A percentile compares a stretch with the other conserved stretches of the same genome.
Evolutionary conservation across 2,797 vertebrate species (phyloP).

Genomic region (Lacerta bilineata): DNA sequence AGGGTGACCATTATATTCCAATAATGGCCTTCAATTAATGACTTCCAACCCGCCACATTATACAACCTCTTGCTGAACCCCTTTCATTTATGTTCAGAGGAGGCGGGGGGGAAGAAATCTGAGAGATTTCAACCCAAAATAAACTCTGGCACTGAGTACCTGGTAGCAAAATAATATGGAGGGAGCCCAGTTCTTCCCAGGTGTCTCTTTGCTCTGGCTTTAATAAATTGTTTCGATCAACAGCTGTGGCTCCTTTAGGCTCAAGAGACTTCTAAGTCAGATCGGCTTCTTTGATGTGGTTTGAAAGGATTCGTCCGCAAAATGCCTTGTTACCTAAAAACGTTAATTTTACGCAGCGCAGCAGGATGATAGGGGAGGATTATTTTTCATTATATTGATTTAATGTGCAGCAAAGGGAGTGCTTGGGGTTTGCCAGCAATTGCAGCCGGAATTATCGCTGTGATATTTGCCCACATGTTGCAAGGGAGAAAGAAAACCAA

Average conservation of each 20-base stretch:
- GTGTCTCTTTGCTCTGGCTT: constrained; percentile 44
- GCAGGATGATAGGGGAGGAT: background rate
- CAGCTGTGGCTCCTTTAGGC: constrained; percentile 31
- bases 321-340: constrained; percentile 47
- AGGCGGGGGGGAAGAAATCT: background rate
- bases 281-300: constrained; percentile 43
- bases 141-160: background rate
- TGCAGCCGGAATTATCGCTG: background rate
- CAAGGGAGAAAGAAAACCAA: background rate
- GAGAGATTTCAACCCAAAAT: background rate
- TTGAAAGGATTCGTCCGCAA: constrained; percentile 50
- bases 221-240: constrained; percentile 39
- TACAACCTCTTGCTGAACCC: background rate
- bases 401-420: background rate
- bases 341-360: constrained; percentile 49
- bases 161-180: constrained; percentile 11
- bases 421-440: background rate
- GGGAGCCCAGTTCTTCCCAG: constrained; percentile 4
- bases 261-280: constrained; percentile 32
- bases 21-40: background rate
- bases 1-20: background rate
- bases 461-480: constrained; percentile 1
- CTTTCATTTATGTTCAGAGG: background rate
- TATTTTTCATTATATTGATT: constrained; percentile 32
- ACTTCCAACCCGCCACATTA: background rate